Percentiles rank a stretch among this genome's conserved stretches.
Conservation (phyloP, 53 echinoderm and acorn worm genomes). For the Paelopatides confundens region DNA sequence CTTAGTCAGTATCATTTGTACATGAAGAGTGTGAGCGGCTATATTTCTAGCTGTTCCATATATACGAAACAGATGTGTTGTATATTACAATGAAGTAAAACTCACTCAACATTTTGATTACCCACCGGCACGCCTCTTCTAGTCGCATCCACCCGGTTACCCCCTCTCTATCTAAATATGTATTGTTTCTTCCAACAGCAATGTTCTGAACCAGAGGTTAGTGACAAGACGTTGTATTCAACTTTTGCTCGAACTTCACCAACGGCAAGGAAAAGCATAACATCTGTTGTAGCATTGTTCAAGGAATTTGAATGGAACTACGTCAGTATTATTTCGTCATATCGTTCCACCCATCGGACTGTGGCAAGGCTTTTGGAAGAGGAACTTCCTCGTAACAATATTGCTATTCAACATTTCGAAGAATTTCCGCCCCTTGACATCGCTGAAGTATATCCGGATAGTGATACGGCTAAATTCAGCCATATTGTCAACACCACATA, state of each 20-base stretch:
- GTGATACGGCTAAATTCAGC: too few species aligned
- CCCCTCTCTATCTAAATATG: too few species aligned
- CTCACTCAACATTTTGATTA: too few species aligned
- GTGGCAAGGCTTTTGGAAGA: slow-evolving; percentile 52
- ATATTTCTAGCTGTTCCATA: too few species aligned
- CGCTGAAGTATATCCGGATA: neutral
- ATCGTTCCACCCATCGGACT: neutral
- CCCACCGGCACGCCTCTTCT: too few species aligned
- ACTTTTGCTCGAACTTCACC: slow-evolving; percentile 94
- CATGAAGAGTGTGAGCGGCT: too few species aligned
- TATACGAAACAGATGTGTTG: too few species aligned
- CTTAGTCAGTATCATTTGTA: too few species aligned
- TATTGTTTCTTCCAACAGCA: slow-evolving; percentile 53
- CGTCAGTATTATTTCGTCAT: slow-evolving; percentile 75
- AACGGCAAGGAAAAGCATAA: slow-evolving; percentile 73
- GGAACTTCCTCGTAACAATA: slow-evolving; percentile 37
- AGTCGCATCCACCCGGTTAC: too few species aligned
- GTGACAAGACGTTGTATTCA: slow-evolving; percentile 72
- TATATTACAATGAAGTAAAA: too few species aligned
- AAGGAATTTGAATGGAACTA: slow-evolving; percentile 82
- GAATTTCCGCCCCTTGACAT: slow-evolving; percentile 53
- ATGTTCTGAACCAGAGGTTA: slow-evolving; percentile 87
- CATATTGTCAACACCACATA: slow-evolving; percentile 70
- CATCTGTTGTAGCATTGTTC: slow-evolving; percentile 78
- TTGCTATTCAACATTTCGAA: slow-evolving; percentile 60